A percentile compares a stretch with the other conserved stretches of the same genome.
Evolutionary conservation across 2,888 invertebrate genomes (phyloP).

Genomic region (Ceriagrion tenellum): DNA sequence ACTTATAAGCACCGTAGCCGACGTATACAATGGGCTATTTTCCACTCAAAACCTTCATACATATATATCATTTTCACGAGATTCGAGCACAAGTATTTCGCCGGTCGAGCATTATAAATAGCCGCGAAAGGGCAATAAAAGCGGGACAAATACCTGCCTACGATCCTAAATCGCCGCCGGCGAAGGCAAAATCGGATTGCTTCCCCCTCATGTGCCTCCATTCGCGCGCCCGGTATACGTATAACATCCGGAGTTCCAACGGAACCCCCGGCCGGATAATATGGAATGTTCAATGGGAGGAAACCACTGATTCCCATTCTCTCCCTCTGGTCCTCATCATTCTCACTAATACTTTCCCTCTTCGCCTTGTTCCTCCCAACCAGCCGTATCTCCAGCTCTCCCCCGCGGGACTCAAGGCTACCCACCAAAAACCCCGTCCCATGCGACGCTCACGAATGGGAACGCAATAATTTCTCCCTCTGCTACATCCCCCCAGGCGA

Average conservation of each 20-base stretch:
- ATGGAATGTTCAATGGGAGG: not conserved
- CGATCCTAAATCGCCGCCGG: not conserved
- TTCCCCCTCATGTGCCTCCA: not conserved
- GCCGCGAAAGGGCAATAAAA: not conserved
- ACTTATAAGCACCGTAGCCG: not conserved
- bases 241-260: not conserved
- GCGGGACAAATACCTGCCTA: not conserved
- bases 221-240: not conserved
- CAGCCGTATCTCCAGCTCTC: no score
- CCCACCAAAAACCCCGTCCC: not conserved
- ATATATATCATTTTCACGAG: not conserved
- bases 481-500: not conserved
- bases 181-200: not conserved
- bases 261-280: not conserved
- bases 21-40: not conserved
- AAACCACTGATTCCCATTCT: not conserved
- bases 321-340: not conserved
- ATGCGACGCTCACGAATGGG: not conserved
- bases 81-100: not conserved
- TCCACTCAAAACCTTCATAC: not conserved
- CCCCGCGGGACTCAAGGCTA: no score
- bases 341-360: not conserved
- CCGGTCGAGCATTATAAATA: not conserved
- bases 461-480: slow-evolving; percentile 3
- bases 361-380: not conserved